Evolutionary conservation across 2,888 invertebrate genomes (phyloP), one percentile per base, ranked within the genome.

Genomic region (Acrocera orbiculus): DNA sequence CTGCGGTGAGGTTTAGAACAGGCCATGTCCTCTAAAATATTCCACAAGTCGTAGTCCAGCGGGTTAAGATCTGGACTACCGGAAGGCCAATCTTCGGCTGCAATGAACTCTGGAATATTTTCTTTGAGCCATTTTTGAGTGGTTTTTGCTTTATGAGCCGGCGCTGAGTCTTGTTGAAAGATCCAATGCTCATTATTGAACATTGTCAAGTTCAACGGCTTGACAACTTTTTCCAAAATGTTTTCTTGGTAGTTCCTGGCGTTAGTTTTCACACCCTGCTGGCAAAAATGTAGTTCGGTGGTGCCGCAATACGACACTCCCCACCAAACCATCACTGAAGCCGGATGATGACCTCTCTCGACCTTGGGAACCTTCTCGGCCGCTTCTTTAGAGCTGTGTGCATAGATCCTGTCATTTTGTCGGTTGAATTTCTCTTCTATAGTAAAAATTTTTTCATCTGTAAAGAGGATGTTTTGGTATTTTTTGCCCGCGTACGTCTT

Each of bases 261-360:
- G 4, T 22, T 30, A 16, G 40, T 42, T 44, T 47, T 41, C 19
- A 42, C 37, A 37, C 16, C 1, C 33, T 39, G 30, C 34, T 44
- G 40, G 24, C 40, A 43, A 36, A 46, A 46, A 43, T 47, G 39
- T 13, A 45, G 37, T 7, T 41, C 13, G 32, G 39, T 42, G 25
- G 35, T 36, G n/a, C 40, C 42, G 5, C 41, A 17, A 27, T 40
- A 41, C 3, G 32, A 36, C 16, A 44, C 43, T 11, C 39, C 41
- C 41, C 40, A 43, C 44, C 42, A 44, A 38, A 44, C 42, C 43
- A 44, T 44, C 17, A 45, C 39, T 19, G 38, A 36, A 15, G 43
- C 25, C 4, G 29, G 30, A 16, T 34, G 25, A n/a, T 34, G 17
- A 29, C 3, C 34, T 16, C 24, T 13, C 19, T 24, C 17, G 16